phyloP scores from a whole-genome alignment of 2,888 invertebrate genomes.

The Hofmannophila pseudospretella region DNA sequence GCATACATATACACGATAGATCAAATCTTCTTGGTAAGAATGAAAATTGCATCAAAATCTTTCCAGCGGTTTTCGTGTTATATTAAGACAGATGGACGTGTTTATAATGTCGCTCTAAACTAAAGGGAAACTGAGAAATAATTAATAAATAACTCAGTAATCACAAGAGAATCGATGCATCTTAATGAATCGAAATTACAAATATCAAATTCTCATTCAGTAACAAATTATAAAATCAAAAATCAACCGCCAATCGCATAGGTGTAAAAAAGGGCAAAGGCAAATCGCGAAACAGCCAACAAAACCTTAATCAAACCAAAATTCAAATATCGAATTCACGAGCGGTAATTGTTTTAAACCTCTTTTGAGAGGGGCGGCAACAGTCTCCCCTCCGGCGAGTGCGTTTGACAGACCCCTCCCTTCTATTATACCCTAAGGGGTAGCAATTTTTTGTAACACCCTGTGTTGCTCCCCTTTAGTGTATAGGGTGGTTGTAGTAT shows the following conservation, averaged over 20 bases:
- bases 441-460: conserved; percentile 68
- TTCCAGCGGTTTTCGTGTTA: too few species aligned
- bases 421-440: conserved; percentile 41
- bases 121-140: too few species aligned
- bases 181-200: too few species aligned
- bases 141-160: too few species aligned
- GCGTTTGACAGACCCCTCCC: conserved; percentile 52
- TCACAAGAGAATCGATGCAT: too few species aligned
- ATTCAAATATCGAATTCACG: conserved; percentile 29
- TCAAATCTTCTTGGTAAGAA: too few species aligned
- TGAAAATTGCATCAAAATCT: too few species aligned
- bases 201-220: too few species aligned
- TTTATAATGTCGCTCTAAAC: too few species aligned
- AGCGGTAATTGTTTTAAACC: conserved; percentile 53
- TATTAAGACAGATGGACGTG: too few species aligned
- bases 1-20: too few species aligned
- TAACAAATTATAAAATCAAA: too few species aligned
- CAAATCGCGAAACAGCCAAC: conserved; percentile 5
- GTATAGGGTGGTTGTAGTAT: neutral
- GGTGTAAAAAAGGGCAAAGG: conserved; percentile 1
- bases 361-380: conserved; percentile 28
- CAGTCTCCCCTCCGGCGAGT: conserved; percentile 37
- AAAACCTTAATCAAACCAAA: conserved; percentile 9
- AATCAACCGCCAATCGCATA: neutral
- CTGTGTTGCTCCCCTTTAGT: conserved; percentile 15